Evolutionary conservation across 2,888 invertebrate genomes (phyloP), one percentile per base, ranked within the genome.

Genomic region (Tachina lurida): DNA sequence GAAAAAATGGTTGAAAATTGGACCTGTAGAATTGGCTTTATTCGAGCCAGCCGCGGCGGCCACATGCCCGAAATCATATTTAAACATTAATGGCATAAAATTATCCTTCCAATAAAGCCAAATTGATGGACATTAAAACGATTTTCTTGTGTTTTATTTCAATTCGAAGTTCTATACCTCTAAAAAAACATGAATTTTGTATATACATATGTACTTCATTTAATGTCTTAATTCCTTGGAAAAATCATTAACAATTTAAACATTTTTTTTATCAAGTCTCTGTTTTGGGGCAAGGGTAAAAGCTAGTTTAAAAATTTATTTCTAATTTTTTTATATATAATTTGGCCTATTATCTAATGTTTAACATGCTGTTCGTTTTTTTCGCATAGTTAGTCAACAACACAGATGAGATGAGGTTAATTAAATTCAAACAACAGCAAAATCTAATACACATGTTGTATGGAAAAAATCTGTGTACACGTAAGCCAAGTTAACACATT

Each of bases 331-430:
- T 41, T 41, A 12, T n/a, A 41, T 54, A 52, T 31, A 58, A 58
- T 58, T 63, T 13, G 13, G 49, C 9, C 15, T 31, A 73, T 78
- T 71, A 84, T 67, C 54, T 74, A 60, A 75, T 63, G 22, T 52
- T 73, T 13, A 43, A 45, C 15, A 49, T 58, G 31, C 54, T 63
- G 17, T 63, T 47, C 19, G 22, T 45, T 41, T 70, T 70, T 43
- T 56, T 56, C 31, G 56, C 67, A 76, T 56, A 22, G 75, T 54
- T 75, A 63, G 43, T 63, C 63, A 70, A 49, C 62, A 63, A 31
- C 56, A 71, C 56, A 65, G 84, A 80, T 76, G 79, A 81, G 84
- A 76, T 84, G 79, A 81, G 84, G 80, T 84, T 84, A 84, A 84
- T 84, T 81, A 81, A 84, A 84, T 81, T 80, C 84, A 84, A 80